phyloP scores from a whole-genome alignment of 2,888 invertebrate genomes.

The Aspidiotus destructor region DNA sequence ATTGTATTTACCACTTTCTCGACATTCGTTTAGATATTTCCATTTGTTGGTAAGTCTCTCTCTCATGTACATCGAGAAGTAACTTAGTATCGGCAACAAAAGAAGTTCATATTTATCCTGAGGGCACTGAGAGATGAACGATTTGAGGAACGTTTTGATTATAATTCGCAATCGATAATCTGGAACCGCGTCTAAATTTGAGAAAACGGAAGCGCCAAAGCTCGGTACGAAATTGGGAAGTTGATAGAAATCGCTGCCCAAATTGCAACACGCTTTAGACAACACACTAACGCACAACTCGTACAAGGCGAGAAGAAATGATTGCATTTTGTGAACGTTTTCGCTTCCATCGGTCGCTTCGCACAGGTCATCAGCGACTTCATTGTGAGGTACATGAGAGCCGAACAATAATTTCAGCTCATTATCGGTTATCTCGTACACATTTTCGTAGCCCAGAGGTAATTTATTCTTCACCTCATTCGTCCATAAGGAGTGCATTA shows the following conservation, averaged over 20 bases:
- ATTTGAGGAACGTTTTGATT: conserved; percentile 73
- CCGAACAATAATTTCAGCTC: conserved; percentile 32
- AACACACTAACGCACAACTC: conserved; percentile 73
- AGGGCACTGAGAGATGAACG: conserved; percentile 77
- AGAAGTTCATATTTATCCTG: conserved; percentile 66
- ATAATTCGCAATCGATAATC: conserved; percentile 76
- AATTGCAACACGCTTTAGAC: conserved; percentile 63
- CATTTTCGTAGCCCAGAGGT: conserved; percentile 27
- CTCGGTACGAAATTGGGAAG: conserved; percentile 64
- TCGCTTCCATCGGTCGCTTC: conserved; percentile 37
- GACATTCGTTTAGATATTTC: conserved; percentile 66
- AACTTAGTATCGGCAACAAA: conserved; percentile 66
- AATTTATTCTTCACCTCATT: conserved; percentile 47
- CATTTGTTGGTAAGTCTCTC: conserved; percentile 62
- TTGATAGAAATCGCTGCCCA: conserved; percentile 79
- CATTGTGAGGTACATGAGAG: conserved; percentile 24
- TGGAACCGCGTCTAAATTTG: conserved; percentile 62
- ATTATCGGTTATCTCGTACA: conserved; percentile 33
- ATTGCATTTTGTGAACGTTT: conserved; percentile 73
- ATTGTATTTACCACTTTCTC: conserved; percentile 65
- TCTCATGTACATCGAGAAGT: conserved; percentile 58
- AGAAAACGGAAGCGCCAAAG: conserved; percentile 60
- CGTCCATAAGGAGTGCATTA: conserved; percentile 70
- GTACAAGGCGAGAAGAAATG: conserved; percentile 65
- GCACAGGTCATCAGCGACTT: conserved; percentile 20